phyloP scores from a whole-genome alignment of 2,888 invertebrate species.

The Drosophila helvetica region DNA sequence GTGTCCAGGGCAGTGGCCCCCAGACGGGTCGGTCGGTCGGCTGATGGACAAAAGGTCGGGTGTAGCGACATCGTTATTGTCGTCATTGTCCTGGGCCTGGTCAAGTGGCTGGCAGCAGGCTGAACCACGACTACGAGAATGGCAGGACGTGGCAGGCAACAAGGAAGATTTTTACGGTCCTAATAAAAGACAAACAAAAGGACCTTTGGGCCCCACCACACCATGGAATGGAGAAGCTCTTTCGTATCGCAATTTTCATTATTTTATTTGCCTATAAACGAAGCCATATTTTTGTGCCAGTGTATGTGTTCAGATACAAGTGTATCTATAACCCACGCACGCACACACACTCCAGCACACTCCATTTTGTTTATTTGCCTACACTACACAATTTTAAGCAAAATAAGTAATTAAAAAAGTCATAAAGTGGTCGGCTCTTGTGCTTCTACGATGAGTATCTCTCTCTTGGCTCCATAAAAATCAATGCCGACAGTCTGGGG shows the following conservation, averaged over 20 bases:
- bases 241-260: conserved; percentile 82
- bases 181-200: conserved; percentile 82
- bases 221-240: conserved; percentile 55
- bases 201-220: conserved; percentile 54
- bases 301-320: conserved; percentile 45
- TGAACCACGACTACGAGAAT: conserved; percentile 36
- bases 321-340: conserved; percentile 41
- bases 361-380: conserved; percentile 65
- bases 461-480: conserved; percentile 54
- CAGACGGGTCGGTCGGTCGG: neutral
- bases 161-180: conserved; percentile 82
- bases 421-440: conserved; percentile 59
- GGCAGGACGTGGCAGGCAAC: conserved; percentile 46
- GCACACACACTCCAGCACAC: conserved; percentile 20
- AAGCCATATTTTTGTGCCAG: conserved; percentile 73
- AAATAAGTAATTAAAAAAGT: conserved; percentile 76
- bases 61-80: conserved; percentile 68
- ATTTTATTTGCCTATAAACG: conserved; percentile 83
- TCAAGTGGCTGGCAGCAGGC: conserved; percentile 62
- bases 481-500: conserved; percentile 72
- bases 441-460: conserved; percentile 23
- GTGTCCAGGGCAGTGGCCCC: conserved; percentile 31
- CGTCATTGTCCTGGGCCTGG: conserved; percentile 67
- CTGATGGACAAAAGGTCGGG: conserved; percentile 67
- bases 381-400: conserved; percentile 61